Percentiles rank a stretch among this genome's conserved stretches.
These are phyloP conservation scores for Hypsibius dujardini DNA, from an alignment of 1,140 invertebrate genomes.

Conservation along the genomic window DNA sequence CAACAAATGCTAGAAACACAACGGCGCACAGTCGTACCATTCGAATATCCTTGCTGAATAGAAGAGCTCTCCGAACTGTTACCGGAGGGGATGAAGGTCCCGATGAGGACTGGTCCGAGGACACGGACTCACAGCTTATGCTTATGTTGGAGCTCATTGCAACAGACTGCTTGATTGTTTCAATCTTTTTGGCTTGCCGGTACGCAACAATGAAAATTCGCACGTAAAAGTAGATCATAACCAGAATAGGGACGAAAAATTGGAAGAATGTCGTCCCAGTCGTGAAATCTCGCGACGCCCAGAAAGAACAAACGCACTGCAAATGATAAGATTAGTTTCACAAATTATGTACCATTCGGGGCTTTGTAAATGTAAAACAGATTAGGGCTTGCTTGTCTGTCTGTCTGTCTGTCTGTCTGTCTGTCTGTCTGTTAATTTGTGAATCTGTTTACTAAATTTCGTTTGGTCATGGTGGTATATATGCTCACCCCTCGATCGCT, in stretches of 20 bases:
- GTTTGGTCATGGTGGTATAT: too few species aligned
- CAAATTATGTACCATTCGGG: too few species aligned
- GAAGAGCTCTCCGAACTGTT: not conserved
- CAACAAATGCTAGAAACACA: not conserved
- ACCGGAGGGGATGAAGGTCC: not conserved
- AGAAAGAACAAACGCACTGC: not conserved
- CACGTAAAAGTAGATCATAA: not conserved
- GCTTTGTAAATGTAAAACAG: too few species aligned
- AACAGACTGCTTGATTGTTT: not conserved
- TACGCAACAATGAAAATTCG: not conserved
- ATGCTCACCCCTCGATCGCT: not conserved
- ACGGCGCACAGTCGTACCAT: slow-evolving; percentile 4
- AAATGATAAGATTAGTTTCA: too few species aligned
- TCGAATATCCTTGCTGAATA: slow-evolving; percentile 13
- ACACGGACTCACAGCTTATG: not conserved
- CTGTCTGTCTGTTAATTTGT: too few species aligned
- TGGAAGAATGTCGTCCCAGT: not conserved
- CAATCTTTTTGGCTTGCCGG: not conserved
- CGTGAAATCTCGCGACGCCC: slow-evolving; percentile 9
- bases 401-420: too few species aligned
- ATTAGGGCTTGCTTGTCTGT: too few species aligned
- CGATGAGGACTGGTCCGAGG: too few species aligned
- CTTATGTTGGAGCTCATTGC: not conserved
- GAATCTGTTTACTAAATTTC: too few species aligned
- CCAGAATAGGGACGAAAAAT: not conserved